Evolutionary conservation across 1,140 invertebrate species (phyloP).

Genomic region (Choristoneura fumiferana): DNA sequence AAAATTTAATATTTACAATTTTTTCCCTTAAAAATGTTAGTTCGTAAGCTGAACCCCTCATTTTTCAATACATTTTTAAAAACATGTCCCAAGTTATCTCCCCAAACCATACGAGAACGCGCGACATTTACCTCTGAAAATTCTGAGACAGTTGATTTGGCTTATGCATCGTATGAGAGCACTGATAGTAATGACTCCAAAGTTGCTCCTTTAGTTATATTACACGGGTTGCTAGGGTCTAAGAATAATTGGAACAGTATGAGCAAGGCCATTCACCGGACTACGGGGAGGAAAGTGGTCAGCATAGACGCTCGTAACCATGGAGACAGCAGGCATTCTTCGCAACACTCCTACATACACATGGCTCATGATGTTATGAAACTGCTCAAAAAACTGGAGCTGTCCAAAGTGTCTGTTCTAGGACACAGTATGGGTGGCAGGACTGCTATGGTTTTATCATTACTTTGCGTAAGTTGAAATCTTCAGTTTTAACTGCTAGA

Average conservation of each 20-base stretch:
- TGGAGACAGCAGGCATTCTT: conserved; percentile 91
- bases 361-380: conserved; percentile 88
- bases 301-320: conserved; percentile 94
- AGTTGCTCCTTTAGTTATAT: conserved; percentile 86
- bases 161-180: conserved; percentile 71
- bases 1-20: conserved; percentile 29
- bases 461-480: conserved; percentile 81
- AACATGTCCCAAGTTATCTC: conserved; percentile 25
- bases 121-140: conserved; percentile 35
- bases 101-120: conserved; percentile 25
- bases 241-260: conserved; percentile 93
- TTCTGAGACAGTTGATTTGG: conserved; percentile 64
- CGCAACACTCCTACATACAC: conserved; percentile 84
- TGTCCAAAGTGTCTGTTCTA: conserved; percentile 85
- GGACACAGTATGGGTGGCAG: conserved; percentile 96
- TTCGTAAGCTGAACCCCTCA: conserved; percentile 36
- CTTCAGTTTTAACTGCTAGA: neutral
- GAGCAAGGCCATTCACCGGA: conserved; percentile 86
- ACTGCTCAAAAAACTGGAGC: conserved; percentile 82
- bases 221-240: conserved; percentile 93
- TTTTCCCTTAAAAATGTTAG: conserved; percentile 45
- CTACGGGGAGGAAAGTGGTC: conserved; percentile 86
- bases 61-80: conserved; percentile 28
- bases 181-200: conserved; percentile 42
- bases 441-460: conserved; percentile 90